These are phyloP conservation scores for Argyrosomus japonicus DNA, from an alignment of 2,113 vertebrate genomes.

Conservation along the genomic window DNA sequence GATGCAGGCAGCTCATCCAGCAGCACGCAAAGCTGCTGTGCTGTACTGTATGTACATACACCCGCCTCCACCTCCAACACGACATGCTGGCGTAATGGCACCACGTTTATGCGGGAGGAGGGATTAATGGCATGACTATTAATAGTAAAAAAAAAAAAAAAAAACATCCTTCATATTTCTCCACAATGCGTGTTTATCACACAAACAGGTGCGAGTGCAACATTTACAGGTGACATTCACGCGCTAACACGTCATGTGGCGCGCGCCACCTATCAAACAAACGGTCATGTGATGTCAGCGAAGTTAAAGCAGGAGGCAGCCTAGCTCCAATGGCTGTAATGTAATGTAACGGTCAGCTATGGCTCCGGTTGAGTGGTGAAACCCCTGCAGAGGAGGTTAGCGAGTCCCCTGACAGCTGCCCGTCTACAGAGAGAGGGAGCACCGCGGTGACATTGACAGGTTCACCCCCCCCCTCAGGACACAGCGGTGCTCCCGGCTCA, in stretches of 20 bases:
- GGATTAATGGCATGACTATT: background rate
- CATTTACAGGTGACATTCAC: constrained; percentile 24
- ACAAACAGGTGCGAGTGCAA: background rate
- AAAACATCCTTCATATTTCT: background rate
- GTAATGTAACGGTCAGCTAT: constrained; percentile 43
- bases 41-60: background rate
- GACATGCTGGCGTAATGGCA: constrained; percentile 22
- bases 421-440: constrained; percentile 8
- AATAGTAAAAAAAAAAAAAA: background rate
- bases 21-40: constrained; percentile 2
- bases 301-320: background rate
- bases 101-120: constrained; percentile 4
- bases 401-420: constrained; percentile 55
- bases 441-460: constrained; percentile 73
- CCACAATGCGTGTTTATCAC: background rate
- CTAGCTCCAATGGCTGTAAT: background rate
- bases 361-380: constrained; percentile 47
- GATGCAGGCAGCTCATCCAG: constrained; percentile 19
- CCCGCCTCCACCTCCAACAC: constrained; percentile 20
- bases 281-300: constrained; percentile 68
- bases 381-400: constrained; percentile 48
- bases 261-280: constrained; percentile 32
- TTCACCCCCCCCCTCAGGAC: constrained; percentile 18
- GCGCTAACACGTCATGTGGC: constrained; percentile 35
- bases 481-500: background rate